Conservation (phyloP, 2,797 vertebrate species). For the Graptemys geographica region DNA sequence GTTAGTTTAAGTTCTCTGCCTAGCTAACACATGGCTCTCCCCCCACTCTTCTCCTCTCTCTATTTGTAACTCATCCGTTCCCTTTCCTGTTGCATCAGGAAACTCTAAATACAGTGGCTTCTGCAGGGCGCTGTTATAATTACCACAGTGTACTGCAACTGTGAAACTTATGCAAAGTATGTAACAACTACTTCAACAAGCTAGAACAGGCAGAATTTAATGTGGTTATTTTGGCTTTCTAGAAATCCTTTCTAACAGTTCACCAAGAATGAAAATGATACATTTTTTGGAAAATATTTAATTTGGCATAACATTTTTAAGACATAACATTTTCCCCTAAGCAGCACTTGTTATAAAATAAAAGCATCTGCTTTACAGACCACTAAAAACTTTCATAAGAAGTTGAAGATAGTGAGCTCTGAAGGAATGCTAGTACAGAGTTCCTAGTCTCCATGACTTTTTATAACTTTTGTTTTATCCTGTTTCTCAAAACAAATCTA, state of each 20-base stretch:
- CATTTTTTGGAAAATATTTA: neutral
- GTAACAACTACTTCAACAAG: constrained; percentile 25
- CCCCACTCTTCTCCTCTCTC: neutral
- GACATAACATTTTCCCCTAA: neutral
- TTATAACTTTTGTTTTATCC: neutral
- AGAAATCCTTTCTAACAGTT: constrained; percentile 11
- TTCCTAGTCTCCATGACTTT: neutral
- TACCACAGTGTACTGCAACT: constrained; percentile 53
- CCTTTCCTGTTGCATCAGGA: constrained; percentile 77
- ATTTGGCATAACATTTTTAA: neutral
- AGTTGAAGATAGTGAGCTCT: neutral
- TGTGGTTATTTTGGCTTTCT: constrained; percentile 16
- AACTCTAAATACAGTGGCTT: constrained; percentile 68
- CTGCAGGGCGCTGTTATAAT: constrained; percentile 58
- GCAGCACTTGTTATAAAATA: neutral
- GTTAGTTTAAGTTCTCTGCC: constrained; percentile 34
- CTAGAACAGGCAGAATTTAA: constrained; percentile 23
- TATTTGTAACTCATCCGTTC: constrained; percentile 72
- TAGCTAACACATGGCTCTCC: constrained; percentile 47
- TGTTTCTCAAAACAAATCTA: neutral
- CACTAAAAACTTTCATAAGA: neutral
- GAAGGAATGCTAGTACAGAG: neutral
- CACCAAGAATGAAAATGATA: constrained; percentile 1
- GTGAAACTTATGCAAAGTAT: constrained; percentile 43
- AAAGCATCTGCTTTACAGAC: constrained; percentile 2